Evolutionary conservation across 2,888 invertebrate genomes (phyloP), one percentile per base, ranked within the genome.

Genomic region (Epinotia nisella): DNA sequence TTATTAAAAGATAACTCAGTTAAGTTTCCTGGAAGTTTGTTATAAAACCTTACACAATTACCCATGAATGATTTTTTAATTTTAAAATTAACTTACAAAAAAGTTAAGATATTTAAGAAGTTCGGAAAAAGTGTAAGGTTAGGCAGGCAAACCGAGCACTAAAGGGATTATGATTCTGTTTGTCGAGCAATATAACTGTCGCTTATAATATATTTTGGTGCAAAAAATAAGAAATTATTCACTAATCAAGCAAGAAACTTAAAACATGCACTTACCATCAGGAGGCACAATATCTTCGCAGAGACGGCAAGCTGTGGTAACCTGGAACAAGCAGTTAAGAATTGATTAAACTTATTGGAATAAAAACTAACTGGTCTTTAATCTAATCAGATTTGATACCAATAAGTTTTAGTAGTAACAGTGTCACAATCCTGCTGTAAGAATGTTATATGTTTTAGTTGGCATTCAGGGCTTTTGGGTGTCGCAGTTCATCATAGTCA

Each of bases 271-370:
- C 96, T 96, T 87, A 96, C 96, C 96, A 96, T 96, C 96, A 96
- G 96, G 96, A 96, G 96, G 96, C 96, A 96, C 96, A 96, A 96
- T 96, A 96, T 96, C 96, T 96, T 96, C 95, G 96, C 96, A 96
- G 96, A 96, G 96, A 96, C 96, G 96, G 96, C 96, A 96, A 96
- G 96, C 96, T 96, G 96, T 96, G 96, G 96, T 96, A 96, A 96
- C 96, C 96, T 96, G 95, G n/a, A 96, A 96, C 86, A 84, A 81
- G 82, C 71, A 75, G 71, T 74, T 13, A 53, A 66, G 75, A 71
- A 58, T 58, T 55, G 7, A 19, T 39, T 13, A 60, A 19, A 21
- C 58, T 53, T 66, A 51, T 62, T 49, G 24, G 62, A 49, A n/a
- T 49, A 19, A 19, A 17, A 53, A 53, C 53, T 19, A 19, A 53